A percentile compares a stretch with the other conserved stretches of the same genome.
Conservation (phyloP, 1,140 invertebrate species). For the Megalopta genalis region DNA sequence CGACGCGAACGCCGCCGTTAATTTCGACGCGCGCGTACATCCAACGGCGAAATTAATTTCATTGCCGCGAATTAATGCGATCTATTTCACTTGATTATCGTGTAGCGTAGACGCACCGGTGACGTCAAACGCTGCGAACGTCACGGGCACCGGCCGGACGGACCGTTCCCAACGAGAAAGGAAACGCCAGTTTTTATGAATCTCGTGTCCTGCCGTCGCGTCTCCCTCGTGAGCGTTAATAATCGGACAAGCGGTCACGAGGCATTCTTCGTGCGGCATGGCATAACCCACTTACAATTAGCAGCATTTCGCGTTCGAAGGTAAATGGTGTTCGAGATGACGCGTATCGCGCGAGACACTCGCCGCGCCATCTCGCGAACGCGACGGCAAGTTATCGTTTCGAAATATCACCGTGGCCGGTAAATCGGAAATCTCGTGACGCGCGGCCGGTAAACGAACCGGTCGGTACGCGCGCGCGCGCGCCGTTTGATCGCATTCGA, state of each 20-base stretch:
- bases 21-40: slow-evolving; percentile 2
- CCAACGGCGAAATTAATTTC: slow-evolving; percentile 29
- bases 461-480: too few relatives aligned
- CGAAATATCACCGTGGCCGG: too few relatives aligned
- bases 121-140: slow-evolving; percentile 32
- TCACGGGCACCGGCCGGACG: background rate
- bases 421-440: too few relatives aligned
- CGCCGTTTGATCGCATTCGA: background rate
- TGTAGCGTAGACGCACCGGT: background rate
- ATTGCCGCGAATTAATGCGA: slow-evolving; percentile 37
- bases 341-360: too few relatives aligned
- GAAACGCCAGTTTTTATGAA: slow-evolving; percentile 4
- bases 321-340: background rate
- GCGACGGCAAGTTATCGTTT: too few relatives aligned
- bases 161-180: background rate
- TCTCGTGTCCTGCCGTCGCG: background rate
- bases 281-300: background rate
- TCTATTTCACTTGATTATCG: slow-evolving; percentile 34
- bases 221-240: background rate
- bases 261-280: background rate
- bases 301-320: background rate
- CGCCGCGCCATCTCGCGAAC: background rate
- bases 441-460: background rate
- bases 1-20: background rate
- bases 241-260: background rate